Base-by-base conservation (phyloP, 2,113 vertebrate genomes). In the Lepus americanus region DNA sequence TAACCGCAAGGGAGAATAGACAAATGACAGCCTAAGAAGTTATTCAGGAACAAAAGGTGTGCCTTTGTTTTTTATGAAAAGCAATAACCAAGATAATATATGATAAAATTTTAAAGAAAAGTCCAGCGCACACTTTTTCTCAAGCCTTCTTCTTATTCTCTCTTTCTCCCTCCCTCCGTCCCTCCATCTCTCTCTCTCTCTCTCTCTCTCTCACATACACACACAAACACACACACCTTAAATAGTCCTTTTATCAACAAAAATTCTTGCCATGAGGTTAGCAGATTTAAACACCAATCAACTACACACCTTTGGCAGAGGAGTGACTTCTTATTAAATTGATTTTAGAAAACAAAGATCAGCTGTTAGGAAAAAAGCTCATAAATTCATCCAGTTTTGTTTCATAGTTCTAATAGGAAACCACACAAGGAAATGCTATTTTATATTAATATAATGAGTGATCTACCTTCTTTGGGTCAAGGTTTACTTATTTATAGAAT, bases 341-440 rank as follows among this genome's bases (percentile, higher is more conserved):
- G 22, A 79, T 64, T 51, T 70, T 77, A 16, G 67, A 95, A 59
- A 81, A 33, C 23, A 39, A 51, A 33, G 16, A 66, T 67, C 22
- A 87, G 3, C 22, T 22, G 6, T 79, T 44, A 73, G 22, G 3
- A 5, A 44, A 78, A 77, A 33, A 82, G 88, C 4, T 55, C 61
- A 31, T 8, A 51, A 80, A 69, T 66, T 55, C 22, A 25, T 13
- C 17, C 29, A 64, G 27, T 31, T 87, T 55, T 86, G n/a, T 67
- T 95, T 85, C 69, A 64, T 89, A 83, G 17, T 86, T 93, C 44
- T 87, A 92, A 88, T 22, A 63, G 23, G 27, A 89, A 82, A n/a
- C 55, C 23, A 70, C 1, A 49, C 31, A 81, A 67, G 25, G 19
- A 74, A 80, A 79, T 31, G 31, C 25, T 83, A 31, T 25, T 72